Percentiles rank a stretch among this genome's conserved stretches.
Conservation (phyloP, 2,797 vertebrate species). For the Strix occidentalis region DNA sequence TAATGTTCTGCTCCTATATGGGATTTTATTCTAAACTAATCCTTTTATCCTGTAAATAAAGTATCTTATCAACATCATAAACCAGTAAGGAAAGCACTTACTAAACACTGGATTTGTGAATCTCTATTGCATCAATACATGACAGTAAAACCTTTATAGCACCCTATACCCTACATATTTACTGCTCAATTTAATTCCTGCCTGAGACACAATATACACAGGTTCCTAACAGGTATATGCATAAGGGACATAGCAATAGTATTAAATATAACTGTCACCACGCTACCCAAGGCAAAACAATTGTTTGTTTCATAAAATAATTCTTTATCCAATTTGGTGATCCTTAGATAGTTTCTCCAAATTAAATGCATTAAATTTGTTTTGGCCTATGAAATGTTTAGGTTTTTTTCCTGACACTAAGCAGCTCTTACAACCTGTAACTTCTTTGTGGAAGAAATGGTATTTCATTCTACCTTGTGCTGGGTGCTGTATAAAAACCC, state of each 20-base stretch:
- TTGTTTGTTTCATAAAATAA: background rate
- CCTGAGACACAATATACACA: background rate
- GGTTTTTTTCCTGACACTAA: background rate
- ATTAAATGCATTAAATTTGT: background rate
- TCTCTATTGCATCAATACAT: background rate
- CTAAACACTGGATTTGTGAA: background rate
- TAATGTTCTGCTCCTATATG: background rate
- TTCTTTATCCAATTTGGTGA: background rate
- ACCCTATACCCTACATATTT: background rate
- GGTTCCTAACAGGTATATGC: background rate
- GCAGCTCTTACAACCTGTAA: background rate
- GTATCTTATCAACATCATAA: background rate
- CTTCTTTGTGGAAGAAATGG: background rate
- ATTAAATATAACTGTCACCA: background rate
- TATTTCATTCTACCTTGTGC: background rate
- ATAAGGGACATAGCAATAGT: background rate
- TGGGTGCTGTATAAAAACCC: background rate
- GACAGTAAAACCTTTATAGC: background rate
- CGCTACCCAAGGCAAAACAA: background rate
- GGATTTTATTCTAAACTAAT: background rate
- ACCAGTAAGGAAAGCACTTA: background rate
- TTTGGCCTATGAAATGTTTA: background rate
- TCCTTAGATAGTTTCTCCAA: background rate
- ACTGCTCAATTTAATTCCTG: background rate
- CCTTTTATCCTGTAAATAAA: background rate